phyloP scores from a whole-genome alignment of 2,797 vertebrate genomes.

The Siniperca obscura region DNA sequence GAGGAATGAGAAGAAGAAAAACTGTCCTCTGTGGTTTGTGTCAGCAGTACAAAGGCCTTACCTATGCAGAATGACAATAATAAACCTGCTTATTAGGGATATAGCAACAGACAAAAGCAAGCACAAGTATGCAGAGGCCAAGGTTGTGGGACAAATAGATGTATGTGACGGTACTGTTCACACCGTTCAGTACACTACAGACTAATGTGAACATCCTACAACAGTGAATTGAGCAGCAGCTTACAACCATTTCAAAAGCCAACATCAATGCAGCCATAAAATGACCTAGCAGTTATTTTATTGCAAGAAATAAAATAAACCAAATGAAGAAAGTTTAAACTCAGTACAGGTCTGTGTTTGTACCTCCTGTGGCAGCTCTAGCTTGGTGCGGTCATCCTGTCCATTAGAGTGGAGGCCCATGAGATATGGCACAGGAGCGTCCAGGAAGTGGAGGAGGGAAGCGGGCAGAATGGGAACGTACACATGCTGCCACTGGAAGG shows the following conservation, averaged over 20 bases:
- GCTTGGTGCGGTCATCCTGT: slow-evolving; percentile 94
- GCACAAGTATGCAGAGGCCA: too few relatives aligned
- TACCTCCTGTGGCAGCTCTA: slow-evolving; percentile 99
- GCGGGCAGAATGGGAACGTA: slow-evolving; percentile 99
- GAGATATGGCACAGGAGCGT: slow-evolving; percentile 97
- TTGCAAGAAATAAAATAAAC: not conserved
- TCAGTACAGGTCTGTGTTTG: not conserved
- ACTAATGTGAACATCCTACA: not conserved
- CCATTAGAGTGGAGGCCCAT: slow-evolving; percentile 99
- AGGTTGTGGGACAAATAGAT: not conserved
- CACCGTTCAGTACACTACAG: not conserved
- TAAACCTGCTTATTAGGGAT: not conserved
- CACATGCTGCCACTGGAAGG: slow-evolving; percentile 99
- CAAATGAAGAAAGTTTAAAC: not conserved
- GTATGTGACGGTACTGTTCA: not conserved
- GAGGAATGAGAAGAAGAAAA: slow-evolving; percentile 17
- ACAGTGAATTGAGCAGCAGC: not conserved
- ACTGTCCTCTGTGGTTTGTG: not conserved
- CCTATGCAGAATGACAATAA: slow-evolving; percentile 20
- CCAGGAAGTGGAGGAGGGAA: slow-evolving; percentile 98
- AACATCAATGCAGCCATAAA: not conserved
- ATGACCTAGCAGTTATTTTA: not conserved
- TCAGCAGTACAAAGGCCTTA: slow-evolving; percentile 8
- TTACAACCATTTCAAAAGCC: not conserved
- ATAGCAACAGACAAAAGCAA: not conserved